Conservation (phyloP, 2,113 vertebrate species). For the Marcusenius ussheri region DNA sequence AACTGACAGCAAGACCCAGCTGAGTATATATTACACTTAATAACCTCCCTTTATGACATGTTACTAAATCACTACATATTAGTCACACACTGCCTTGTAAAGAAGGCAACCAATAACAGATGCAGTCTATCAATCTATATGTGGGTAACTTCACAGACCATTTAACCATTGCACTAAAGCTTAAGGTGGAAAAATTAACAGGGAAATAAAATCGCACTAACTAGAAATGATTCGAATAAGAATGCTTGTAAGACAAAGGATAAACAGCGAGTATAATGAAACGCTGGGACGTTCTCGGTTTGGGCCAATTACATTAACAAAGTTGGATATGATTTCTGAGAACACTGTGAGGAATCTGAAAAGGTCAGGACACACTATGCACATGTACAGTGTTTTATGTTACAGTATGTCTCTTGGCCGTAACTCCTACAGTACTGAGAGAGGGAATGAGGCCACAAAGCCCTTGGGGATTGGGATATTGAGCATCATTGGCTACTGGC, state of each 20-base stretch:
- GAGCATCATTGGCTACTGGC: background rate
- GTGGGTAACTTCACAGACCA: background rate
- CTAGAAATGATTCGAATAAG: background rate
- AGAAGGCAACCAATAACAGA: conserved; percentile 1
- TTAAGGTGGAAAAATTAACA: background rate
- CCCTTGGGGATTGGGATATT: background rate
- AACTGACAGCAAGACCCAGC: background rate
- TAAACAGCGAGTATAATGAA: background rate
- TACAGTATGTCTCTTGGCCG: background rate
- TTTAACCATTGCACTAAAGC: background rate
- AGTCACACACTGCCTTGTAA: background rate
- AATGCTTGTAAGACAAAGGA: background rate
- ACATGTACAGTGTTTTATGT: background rate
- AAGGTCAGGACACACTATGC: background rate
- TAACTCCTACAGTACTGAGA: background rate
- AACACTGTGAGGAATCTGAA: background rate
- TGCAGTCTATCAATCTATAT: background rate
- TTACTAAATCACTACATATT: conserved; percentile 6
- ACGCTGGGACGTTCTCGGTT: background rate
- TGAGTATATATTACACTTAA: background rate
- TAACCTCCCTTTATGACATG: background rate
- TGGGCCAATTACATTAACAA: background rate
- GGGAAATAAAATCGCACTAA: background rate
- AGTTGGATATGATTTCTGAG: background rate
- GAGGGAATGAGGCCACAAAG: background rate